Evolutionary conservation across 2,113 vertebrate species (phyloP).

Genomic region (Arvicanthis niloticus): DNA sequence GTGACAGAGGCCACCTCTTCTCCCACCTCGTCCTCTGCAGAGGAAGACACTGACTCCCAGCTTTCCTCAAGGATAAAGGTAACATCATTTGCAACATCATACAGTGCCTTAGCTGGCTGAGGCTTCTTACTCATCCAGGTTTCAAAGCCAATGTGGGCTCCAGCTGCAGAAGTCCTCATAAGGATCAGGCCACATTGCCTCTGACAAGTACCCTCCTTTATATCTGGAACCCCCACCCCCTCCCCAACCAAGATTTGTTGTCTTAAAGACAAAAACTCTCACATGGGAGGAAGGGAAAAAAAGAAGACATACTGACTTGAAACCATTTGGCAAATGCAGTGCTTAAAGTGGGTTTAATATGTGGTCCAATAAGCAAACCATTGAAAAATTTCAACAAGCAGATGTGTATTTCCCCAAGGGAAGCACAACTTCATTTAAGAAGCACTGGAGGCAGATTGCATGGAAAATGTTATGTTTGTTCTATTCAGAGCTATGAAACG

Average conservation of each 20-base stretch:
- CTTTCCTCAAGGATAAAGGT: conserved; percentile 86
- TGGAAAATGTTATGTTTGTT: conserved; percentile 79
- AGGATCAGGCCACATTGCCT: background rate
- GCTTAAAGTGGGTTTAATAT: conserved; percentile 82
- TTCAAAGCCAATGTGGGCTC: conserved; percentile 63
- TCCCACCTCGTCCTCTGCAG: conserved; percentile 86
- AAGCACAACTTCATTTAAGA: conserved; percentile 77
- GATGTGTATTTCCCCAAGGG: conserved; percentile 81
- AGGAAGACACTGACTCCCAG: conserved; percentile 87
- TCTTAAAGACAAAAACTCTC: conserved; percentile 3
- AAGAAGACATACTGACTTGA: conserved; percentile 69
- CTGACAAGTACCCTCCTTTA: conserved; percentile 56
- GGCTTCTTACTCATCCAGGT: conserved; percentile 20
- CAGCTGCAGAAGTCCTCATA: background rate
- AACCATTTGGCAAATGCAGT: conserved; percentile 77
- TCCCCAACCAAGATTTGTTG: conserved; percentile 36
- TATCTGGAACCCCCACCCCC: conserved; percentile 50
- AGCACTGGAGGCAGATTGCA: conserved; percentile 77
- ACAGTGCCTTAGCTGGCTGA: background rate
- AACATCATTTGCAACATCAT: conserved; percentile 71
- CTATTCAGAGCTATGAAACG: conserved; percentile 67
- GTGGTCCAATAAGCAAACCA: conserved; percentile 83
- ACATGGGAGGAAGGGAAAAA: background rate
- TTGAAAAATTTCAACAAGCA: conserved; percentile 83
- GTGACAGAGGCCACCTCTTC: conserved; percentile 66